Evolutionary conservation across 2,888 invertebrate species (phyloP), one percentile per base, ranked within the genome.

Genomic region (Athrips mouffetella): DNA sequence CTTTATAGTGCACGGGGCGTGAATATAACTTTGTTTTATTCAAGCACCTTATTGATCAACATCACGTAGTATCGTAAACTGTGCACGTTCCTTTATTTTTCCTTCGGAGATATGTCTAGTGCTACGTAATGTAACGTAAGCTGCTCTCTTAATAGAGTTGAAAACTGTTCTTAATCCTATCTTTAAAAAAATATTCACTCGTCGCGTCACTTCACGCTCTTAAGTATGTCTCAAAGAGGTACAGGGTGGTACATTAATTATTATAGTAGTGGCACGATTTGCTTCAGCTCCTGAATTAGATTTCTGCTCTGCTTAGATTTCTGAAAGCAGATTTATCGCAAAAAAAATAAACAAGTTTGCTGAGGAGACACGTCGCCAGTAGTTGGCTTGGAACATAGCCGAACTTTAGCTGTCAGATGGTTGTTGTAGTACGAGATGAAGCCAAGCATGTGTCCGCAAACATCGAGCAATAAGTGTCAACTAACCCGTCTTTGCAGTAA

Each of bases 351-450:
- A 27, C 7, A 8, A 10, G 33, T 16, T 16, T 35, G 31, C 11
- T 31, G 10, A 11, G 13, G 13, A n/a, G 13, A 5, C n/a, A 5
- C n/a, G 27, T 27, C 27, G 27, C 27, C 27, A 5, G 23, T 27
- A 27, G 10, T 27, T 29, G 29, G 10, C 21, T 20, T 10, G 25
- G 29, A 30, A 29, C 33, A 25, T 21, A 23, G 35, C 10, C 41
- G n/a, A 48, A 48, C 25, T 48, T 48, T 48, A 23, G 39, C 40
- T 40, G 42, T 18, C 41, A 33, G 25, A 10, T 41, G 31, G 33
- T 40, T 40, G 47, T 39, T 45, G 13, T 16, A 18, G 10, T 33
- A 16, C 33, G 16, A 35, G 16, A 35, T 16, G 15, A 16, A 16
- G n/a, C 4, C 27, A 8, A 35, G 16, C 33, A 35, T 16, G 33